Base-by-base conservation (phyloP, 2,888 invertebrate genomes). In the Leucoma salicis region DNA sequence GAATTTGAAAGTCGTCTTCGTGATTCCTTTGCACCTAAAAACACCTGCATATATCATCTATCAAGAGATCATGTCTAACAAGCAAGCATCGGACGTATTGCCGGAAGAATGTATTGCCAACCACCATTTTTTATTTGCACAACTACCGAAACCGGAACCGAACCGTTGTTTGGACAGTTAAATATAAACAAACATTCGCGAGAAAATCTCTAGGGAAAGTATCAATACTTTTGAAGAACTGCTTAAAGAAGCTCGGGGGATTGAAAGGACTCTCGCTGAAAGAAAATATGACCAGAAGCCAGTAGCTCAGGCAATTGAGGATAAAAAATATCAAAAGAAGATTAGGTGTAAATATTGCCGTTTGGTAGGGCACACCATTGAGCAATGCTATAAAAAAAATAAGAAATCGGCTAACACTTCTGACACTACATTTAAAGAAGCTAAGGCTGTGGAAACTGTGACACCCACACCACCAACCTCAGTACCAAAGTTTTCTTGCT, bases 91-190 rank as follows among this genome's bases (percentile, higher is more conserved):
- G n/a, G 8, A 8, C n/a, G n/a, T 6, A n/a, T 7, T n/a, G 2
- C 3, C 25, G 5, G 25, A 25, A 25, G 25, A 10, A 10, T 25
- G 3, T 10, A 25, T 25, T 6, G n/a, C 10, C 2, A 25, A 10
- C 10, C 3, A 32, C 10, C 15, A 16, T 8, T 32, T 32, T 16
- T n/a, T 32, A 16, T 32, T 32, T 32, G 32, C 32, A 3, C 32
- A 32, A 11, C 7, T 32, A n/a, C 32, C 32, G n/a, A 16, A 32
- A 33, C 33, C 33, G 12, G 31, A 31, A 10, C 31, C 31, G 42
- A 41, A 3, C 39, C 42, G 42, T 28, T 36, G 7, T 49, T 42
- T 11, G 45, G 42, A 6, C 42, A 36, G 14, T 11, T 49, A 12
- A 14, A 27, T 7, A 31, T 36, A 7, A 37, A 39, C 6, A 46